Evolutionary conservation across 1,140 invertebrate species (phyloP).

Genomic region (Leguminivora glycinivorella): DNA sequence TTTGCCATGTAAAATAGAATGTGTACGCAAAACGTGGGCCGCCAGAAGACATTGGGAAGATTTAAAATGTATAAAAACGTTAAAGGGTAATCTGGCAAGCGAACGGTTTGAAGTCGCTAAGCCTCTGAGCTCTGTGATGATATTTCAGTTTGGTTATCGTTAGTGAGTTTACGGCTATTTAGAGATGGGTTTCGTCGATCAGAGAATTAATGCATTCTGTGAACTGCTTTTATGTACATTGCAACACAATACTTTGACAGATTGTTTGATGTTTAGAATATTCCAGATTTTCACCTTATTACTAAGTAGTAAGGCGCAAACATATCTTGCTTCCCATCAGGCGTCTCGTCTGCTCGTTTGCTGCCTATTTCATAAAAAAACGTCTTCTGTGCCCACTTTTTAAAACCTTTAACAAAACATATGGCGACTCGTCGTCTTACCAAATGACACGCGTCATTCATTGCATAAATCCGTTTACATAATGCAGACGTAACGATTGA

Average conservation of each 20-base stretch:
- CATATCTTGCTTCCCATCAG: too few relatives aligned
- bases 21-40: constrained; percentile 15
- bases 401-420: not conserved
- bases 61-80: constrained; percentile 9
- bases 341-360: too few relatives aligned
- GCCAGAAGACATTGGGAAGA: constrained; percentile 13
- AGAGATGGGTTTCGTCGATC: not conserved
- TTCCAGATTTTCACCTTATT: not conserved
- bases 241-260: not conserved
- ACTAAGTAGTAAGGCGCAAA: too few relatives aligned
- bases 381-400: not conserved
- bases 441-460: constrained; percentile 5
- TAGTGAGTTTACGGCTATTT: constrained; percentile 14
- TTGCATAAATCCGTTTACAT: constrained; percentile 18
- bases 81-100: not conserved
- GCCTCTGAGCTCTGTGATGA: constrained; percentile 10
- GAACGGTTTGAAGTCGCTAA: not conserved
- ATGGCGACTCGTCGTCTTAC: not conserved
- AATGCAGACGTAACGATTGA: constrained; percentile 13
- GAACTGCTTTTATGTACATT: not conserved
- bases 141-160: constrained; percentile 12
- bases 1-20: constrained; percentile 44
- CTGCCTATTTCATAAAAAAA: too few relatives aligned
- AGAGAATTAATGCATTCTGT: not conserved
- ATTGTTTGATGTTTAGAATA: not conserved